Base-by-base conservation (phyloP, 2,113 vertebrate genomes). In the Fregetta grallaria region DNA sequence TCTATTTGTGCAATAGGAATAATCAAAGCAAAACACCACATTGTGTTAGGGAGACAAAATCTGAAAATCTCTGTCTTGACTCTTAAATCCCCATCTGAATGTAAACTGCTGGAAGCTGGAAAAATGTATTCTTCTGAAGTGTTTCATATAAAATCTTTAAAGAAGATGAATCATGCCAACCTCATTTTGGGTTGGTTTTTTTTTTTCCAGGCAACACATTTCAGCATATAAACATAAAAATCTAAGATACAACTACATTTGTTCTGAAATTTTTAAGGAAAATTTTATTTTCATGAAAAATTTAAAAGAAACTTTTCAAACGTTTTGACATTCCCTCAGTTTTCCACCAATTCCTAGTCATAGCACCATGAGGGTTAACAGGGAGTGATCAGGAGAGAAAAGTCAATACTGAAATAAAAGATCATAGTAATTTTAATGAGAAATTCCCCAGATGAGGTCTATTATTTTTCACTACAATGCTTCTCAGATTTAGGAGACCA, bases 321-420 rank as follows among this genome's bases (percentile, higher is more conserved):
- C 61, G 26, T 82, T 71, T 34, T 90, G 78, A 58, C 9, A 72
- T 67, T 59, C 59, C 22, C 6, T 93, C 68, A 32, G 11, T 82
- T 50, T 91, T 50, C 29, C 32, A 81, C 21, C 38, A 50, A 17
- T 71, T 76, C 80, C 55, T 85, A 66, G 15, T 56, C 45, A 25
- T 23, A 66, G n/a, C 21, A n/a, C 45, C 12, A 8, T 34, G 17
- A 70, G 6, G 25, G 10, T 53, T 74, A 45, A 71, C 7, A 77
- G 21, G 21, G n/a, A 79, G 18, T 0, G 0, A 86, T 61, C n/a
- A 63, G n/a, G 23, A 83, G 26, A 75, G 11, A 61, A 44, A 78
- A 79, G 32, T 40, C 40, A 77, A 16, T 7, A 77, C 5, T 62
- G 18, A 74, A 90, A 73, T 27, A 65, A 87, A 63, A 71, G 8